These are phyloP conservation scores for Muscidifurax raptorellus DNA, from an alignment of 1,140 invertebrate genomes.

Conservation along the genomic window DNA sequence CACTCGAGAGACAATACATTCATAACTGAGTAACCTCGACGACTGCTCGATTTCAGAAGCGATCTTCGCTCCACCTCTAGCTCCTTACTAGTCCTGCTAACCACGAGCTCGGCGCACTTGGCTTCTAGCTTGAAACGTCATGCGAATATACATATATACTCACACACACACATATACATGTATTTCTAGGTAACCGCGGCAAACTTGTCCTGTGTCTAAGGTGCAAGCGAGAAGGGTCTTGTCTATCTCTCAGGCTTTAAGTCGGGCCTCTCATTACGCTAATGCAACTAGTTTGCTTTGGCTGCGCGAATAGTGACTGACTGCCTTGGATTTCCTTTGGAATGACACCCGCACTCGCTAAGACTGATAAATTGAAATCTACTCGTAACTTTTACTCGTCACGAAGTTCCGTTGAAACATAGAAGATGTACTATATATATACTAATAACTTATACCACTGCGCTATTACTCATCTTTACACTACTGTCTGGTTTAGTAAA, in stretches of 20 bases:
- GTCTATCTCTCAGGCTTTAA: background rate
- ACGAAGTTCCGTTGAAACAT: no score
- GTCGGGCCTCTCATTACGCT: constrained; percentile 4
- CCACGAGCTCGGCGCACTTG: background rate
- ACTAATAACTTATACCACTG: no score
- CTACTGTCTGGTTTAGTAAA: no score
- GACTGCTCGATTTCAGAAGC: constrained; percentile 21
- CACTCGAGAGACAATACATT: constrained; percentile 30
- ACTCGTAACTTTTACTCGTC: no score
- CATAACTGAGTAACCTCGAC: constrained; percentile 13
- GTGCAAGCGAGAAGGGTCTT: background rate
- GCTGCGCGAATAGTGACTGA: background rate
- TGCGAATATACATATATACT: background rate
- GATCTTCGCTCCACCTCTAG: background rate
- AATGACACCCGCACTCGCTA: background rate
- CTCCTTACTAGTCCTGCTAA: background rate
- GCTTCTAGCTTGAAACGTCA: background rate
- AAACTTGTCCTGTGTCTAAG: background rate
- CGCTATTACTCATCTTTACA: no score
- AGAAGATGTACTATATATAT: no score
- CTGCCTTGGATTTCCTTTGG: background rate
- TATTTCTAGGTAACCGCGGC: background rate
- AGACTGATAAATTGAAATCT: no score
- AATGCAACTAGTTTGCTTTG: constrained; percentile 11
- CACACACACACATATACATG: background rate